Percentiles rank a stretch among this genome's conserved stretches.
Evolutionary conservation across 2,113 vertebrate species (phyloP).

Genomic region (Protobothrops mucrosquamatus): DNA sequence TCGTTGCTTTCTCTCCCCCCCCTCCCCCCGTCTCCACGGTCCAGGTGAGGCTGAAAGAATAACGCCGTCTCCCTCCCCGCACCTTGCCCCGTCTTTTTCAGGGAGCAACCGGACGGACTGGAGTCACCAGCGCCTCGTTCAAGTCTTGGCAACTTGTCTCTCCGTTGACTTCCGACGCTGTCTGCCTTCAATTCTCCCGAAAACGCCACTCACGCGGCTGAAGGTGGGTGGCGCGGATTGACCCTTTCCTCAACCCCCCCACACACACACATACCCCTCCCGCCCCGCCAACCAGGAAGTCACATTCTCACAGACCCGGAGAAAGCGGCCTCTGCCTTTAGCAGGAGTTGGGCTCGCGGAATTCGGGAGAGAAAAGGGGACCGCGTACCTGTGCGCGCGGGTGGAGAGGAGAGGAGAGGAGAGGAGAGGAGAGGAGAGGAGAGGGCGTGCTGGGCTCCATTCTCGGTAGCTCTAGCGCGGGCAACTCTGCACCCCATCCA

Average conservation of each 20-base stretch:
- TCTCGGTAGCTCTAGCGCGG: neutral
- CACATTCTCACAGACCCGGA: neutral
- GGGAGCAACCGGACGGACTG: conserved; percentile 56
- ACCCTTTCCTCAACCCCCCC: neutral
- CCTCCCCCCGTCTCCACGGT: too few relatives aligned
- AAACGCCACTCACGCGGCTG: conserved; percentile 80
- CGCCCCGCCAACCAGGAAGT: neutral
- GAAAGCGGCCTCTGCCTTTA: neutral
- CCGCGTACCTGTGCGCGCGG: neutral
- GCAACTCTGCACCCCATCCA: neutral
- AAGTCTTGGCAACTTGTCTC: conserved; percentile 71
- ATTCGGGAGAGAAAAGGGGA: neutral
- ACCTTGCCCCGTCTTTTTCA: conserved; percentile 61
- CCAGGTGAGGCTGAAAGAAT: neutral
- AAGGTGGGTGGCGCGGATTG: conserved; percentile 77
- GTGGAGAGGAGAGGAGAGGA: neutral
- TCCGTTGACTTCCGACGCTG: conserved; percentile 75
- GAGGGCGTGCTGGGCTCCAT: neutral
- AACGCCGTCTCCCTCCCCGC: conserved; percentile 10
- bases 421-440: neutral
- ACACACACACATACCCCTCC: too few relatives aligned
- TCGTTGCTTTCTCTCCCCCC: neutral
- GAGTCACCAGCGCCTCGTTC: conserved; percentile 63
- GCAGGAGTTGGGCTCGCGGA: neutral
- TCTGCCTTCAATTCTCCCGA: conserved; percentile 84